Base-by-base conservation (phyloP, 2,113 vertebrate genomes). In the Sylvietta virens region DNA sequence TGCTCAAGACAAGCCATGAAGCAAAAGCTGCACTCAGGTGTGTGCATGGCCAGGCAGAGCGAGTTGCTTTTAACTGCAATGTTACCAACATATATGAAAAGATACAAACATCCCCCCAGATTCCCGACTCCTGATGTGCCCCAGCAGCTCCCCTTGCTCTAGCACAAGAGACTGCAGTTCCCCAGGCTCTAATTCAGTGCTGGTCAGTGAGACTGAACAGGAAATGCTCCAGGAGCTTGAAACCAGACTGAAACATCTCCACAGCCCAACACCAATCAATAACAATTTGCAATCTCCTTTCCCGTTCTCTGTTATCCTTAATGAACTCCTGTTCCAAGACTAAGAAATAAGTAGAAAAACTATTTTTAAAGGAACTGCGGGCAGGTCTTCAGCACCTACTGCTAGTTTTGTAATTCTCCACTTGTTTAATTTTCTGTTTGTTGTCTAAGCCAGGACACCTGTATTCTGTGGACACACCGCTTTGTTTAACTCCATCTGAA, bases 101-200 rank as follows among this genome's bases (percentile, higher is more conserved):
- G 15, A 21, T 1, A 15, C 0, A 1, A 3, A 61, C 18, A 35
- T 22, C 4, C 4, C 3, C 24, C 1, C 10, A 31, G 42, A 73
- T 20, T 56, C 37, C 24, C 4, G 1, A 18, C 24, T 35, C 19
- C 3, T 37, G 23, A 15, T 3, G 6, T 33, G 21, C 27, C 69
- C 60, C 21, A n/a, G 61, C 16, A 79, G 66, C 39, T 74, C 31
- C 28, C 33, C 7, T 6, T 33, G 86, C 62, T 81, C 48, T 21
- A 27, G 67, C 8, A 45, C 37, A 18, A 14, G 79, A 50, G 35
- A 14, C 51, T 37, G 10, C 45, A 57, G 76, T 1, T 21, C 28
- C 50, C 28, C 37, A 66, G 85, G 40, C 35, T 82, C 72, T 67
- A 39, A 33, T 14, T 70, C 66, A 42, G 11, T 4, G 51, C 64